Percentiles rank a stretch among this genome's conserved stretches.
Conservation (phyloP, 2,797 vertebrate genomes). For the Podarcis lilfordi region DNA sequence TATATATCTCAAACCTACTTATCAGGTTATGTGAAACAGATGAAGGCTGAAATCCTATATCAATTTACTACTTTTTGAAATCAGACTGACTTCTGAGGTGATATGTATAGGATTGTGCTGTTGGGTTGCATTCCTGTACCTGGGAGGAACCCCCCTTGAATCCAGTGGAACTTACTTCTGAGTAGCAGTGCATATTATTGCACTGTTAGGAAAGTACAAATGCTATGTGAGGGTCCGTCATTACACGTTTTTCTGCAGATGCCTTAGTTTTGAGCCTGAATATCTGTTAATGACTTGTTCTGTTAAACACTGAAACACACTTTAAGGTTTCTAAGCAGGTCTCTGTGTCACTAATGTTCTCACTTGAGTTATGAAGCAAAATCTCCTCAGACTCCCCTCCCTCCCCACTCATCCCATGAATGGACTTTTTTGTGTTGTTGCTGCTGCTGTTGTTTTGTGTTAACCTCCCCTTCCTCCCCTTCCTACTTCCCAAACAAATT, state of each 20-base stretch:
- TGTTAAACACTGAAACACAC: neutral
- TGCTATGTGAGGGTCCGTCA: constrained; percentile 4
- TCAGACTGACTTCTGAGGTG: neutral
- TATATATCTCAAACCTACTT: neutral
- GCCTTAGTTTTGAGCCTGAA: constrained; percentile 12
- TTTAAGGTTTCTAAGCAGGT: neutral
- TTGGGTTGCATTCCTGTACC: neutral
- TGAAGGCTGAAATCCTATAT: no score
- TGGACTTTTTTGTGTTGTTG: constrained; percentile 10
- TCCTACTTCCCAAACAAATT: constrained; percentile 19
- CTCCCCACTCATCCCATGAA: neutral
- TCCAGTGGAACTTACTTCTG: neutral
- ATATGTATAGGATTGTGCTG: neutral
- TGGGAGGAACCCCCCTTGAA: neutral
- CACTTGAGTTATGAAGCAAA: constrained; percentile 43
- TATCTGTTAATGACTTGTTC: neutral
- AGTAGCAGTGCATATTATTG: neutral
- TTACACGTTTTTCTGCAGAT: constrained; percentile 12
- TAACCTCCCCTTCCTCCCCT: constrained; percentile 18
- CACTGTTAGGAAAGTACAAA: neutral
- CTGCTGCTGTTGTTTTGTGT: constrained; percentile 32
- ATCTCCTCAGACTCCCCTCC: neutral
- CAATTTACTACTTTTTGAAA: neutral
- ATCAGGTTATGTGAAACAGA: constrained; percentile 19
- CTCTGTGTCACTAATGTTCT: constrained; percentile 8